Evolutionary conservation across 2,888 invertebrate genomes (phyloP), one percentile per base, ranked within the genome.

Genomic region (Dolomedes plantarius): DNA sequence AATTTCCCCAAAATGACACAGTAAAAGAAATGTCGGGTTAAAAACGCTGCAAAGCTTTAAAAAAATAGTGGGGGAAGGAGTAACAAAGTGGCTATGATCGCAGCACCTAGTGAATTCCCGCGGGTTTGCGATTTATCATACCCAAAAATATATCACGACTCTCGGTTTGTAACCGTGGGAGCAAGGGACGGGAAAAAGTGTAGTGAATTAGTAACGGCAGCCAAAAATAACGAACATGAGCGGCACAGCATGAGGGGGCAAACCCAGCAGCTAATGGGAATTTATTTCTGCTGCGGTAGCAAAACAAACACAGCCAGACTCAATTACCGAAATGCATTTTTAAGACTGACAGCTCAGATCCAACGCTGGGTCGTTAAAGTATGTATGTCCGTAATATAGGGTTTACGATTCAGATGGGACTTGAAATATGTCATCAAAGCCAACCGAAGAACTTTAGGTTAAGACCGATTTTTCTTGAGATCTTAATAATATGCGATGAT

Each of bases 151-250:
- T 71, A 82, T 82, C 68, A 28, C 74, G 41, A 36, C 23, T 56
- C 81, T 56, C 75, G 68, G 74, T 71, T 69, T 76, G 76, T 76
- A 65, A 32, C 73, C 62, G 76, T 62, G 69, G 31, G 31, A 75
- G 69, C 32, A 32, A 68, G 28, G 32, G 68, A 36, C 46, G 46
- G 71, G 32, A 64, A 74, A 56, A 50, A 74, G 74, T 69, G 74
- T 23, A 23, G 67, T 64, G 82, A 65, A 82, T 82, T 82, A 76
- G 82, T 82, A 82, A 76, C 82, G 76, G 82, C 56, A 73, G 82
- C 82, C 82, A 82, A 82, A 82, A 82, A 82, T 82, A 82, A 76
- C 82, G 71, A 82, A 82, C 82, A 73, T 46, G 32, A 67, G 32
- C 73, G 50, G 36, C 62, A 56, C 65, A 50, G 23, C 23, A 31